Evolutionary conservation across 2,888 invertebrate species (phyloP).

Genomic region (Tipula confusa): DNA sequence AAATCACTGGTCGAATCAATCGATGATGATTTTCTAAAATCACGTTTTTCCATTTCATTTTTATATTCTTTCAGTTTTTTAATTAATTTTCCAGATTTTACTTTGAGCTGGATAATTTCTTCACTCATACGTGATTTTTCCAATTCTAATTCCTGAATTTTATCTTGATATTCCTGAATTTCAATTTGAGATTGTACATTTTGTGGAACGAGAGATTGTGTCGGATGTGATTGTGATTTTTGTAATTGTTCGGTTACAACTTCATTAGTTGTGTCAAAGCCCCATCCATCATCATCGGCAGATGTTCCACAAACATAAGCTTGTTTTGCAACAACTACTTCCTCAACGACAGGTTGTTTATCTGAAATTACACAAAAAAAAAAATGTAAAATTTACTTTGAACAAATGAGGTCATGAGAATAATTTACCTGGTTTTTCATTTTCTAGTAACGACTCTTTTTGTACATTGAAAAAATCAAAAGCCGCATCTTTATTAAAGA

Average conservation of each 20-base stretch:
- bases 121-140: constrained; percentile 57
- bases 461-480: not conserved
- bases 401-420: too few species aligned
- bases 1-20: constrained; percentile 55
- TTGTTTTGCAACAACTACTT: constrained; percentile 53
- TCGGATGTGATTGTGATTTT: constrained; percentile 42
- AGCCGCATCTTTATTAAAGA: not conserved
- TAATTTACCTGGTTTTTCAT: not conserved
- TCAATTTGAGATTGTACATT: constrained; percentile 45
- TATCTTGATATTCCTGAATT: constrained; percentile 56
- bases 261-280: constrained; percentile 54
- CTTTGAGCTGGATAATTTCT: constrained; percentile 61
- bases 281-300: constrained; percentile 59
- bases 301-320: constrained; percentile 53
- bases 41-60: constrained; percentile 54
- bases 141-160: constrained; percentile 56
- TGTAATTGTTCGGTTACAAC: constrained; percentile 49
- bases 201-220: constrained; percentile 36
- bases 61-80: constrained; percentile 83
- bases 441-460: not conserved
- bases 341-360: constrained; percentile 40
- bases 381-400: not conserved
- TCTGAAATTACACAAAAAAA: not conserved
- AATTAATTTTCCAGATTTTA: constrained; percentile 72
- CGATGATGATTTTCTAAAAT: constrained; percentile 49